These are phyloP conservation scores for Malurus cyaneus DNA, from an alignment of 2,113 vertebrate genomes.

Conservation along the genomic window DNA sequence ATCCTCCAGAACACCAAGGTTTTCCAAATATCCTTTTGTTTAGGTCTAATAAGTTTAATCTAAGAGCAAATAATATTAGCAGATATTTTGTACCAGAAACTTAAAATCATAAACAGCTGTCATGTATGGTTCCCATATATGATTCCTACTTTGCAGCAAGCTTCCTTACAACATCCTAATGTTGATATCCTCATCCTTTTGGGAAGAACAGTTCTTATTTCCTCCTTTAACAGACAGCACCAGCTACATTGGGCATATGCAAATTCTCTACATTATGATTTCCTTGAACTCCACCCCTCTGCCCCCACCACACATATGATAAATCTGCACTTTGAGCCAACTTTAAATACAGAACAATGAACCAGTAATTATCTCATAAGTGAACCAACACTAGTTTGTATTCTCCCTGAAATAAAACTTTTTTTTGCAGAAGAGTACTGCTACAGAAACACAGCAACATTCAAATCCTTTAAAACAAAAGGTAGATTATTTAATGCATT, in stretches of 20 bases:
- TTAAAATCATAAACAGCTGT: neutral
- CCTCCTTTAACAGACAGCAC: neutral
- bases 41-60: neutral
- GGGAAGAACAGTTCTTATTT: neutral
- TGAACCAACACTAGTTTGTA: slow-evolving; percentile 20
- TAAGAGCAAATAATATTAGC: slow-evolving; percentile 2
- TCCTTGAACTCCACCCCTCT: neutral
- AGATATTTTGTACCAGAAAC: slow-evolving; percentile 14
- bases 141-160: neutral
- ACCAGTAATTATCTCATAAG: slow-evolving; percentile 5
- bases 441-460: slow-evolving; percentile 72
- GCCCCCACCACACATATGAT: neutral
- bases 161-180: neutral
- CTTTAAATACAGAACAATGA: slow-evolving; percentile 46
- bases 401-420: slow-evolving; percentile 58
- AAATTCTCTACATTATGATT: neutral
- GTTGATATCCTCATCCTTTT: neutral
- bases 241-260: neutral
- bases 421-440: slow-evolving; percentile 32
- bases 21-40: neutral
- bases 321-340: slow-evolving; percentile 33
- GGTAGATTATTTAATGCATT: slow-evolving; percentile 79
- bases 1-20: neutral
- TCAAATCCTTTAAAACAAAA: slow-evolving; percentile 79
- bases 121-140: neutral